These are phyloP conservation scores for Lymantria monacha DNA, from an alignment of 2,888 invertebrate species.

Conservation along the genomic window DNA sequence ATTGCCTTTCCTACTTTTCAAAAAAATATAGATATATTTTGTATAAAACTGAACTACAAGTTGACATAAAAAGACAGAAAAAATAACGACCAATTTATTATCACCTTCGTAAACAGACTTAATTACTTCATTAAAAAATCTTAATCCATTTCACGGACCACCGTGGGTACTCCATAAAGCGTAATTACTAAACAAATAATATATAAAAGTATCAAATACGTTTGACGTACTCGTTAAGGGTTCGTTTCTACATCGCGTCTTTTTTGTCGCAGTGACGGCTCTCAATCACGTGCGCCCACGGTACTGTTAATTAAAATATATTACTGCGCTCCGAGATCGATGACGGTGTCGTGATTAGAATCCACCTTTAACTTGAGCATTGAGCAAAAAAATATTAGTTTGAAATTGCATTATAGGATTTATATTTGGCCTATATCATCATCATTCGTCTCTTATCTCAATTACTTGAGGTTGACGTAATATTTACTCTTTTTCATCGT, in stretches of 20 bases:
- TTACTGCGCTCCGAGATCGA: constrained; percentile 45
- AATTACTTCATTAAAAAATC: background rate
- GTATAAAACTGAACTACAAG: too few species aligned
- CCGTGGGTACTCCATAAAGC: background rate
- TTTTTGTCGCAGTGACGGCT: constrained; percentile 43
- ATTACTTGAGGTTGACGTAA: too few species aligned
- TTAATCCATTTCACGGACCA: constrained; percentile 1
- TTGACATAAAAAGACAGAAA: too few species aligned
- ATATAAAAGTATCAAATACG: background rate
- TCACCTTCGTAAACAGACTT: background rate
- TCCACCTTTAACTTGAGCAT: constrained; percentile 21
- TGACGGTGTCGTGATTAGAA: constrained; percentile 49
- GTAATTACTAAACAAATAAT: background rate
- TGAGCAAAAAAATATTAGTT: constrained; percentile 1
- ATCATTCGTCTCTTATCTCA: too few species aligned
- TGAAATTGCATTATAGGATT: background rate
- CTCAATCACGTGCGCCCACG: constrained; percentile 54
- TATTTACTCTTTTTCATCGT: too few species aligned
- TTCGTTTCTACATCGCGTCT: constrained; percentile 32
- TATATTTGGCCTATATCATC: background rate
- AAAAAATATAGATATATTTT: too few species aligned
- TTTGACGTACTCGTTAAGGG: constrained; percentile 32
- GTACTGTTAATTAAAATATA: constrained; percentile 59
- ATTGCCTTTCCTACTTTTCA: too few species aligned
- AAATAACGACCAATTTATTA: too few species aligned